phyloP scores from a whole-genome alignment of 2,888 invertebrate species.

The Timandra comae region DNA sequence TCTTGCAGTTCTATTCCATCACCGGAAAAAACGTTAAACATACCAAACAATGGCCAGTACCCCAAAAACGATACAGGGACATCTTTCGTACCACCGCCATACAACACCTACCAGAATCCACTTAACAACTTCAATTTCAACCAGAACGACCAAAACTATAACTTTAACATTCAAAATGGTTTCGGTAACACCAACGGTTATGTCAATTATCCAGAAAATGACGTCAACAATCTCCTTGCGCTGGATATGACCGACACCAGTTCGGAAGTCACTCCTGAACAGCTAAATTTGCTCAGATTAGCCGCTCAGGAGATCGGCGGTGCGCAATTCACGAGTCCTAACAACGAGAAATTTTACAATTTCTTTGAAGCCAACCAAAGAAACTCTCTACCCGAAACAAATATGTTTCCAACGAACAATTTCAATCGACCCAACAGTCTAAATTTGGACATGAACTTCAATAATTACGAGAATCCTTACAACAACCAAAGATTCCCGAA shows the following conservation, averaged over 20 bases:
- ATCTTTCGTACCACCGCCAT: slow-evolving; percentile 44
- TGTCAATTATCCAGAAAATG: slow-evolving; percentile 55
- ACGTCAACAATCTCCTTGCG: slow-evolving; percentile 45
- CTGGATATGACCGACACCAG: slow-evolving; percentile 47
- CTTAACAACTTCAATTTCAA: slow-evolving; percentile 51
- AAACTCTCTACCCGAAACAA: slow-evolving; percentile 60
- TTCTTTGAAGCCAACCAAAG: slow-evolving; percentile 69
- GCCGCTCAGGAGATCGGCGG: slow-evolving; percentile 73
- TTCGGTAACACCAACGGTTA: slow-evolving; percentile 50
- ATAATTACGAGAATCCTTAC: slow-evolving; percentile 43
- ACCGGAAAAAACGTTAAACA: slow-evolving; percentile 55
- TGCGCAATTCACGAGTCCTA: slow-evolving; percentile 60
- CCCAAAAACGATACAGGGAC: slow-evolving; percentile 45
- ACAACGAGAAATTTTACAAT: slow-evolving; percentile 60
- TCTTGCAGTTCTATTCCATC: slow-evolving; percentile 53
- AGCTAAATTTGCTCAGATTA: slow-evolving; percentile 61
- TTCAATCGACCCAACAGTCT: slow-evolving; percentile 59
- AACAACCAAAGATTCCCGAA: slow-evolving; percentile 50
- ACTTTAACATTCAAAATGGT: slow-evolving; percentile 52
- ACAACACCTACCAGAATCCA: slow-evolving; percentile 46
- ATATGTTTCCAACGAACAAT: slow-evolving; percentile 47
- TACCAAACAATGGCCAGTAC: slow-evolving; percentile 42
- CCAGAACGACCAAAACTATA: slow-evolving; percentile 53
- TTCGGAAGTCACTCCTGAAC: slow-evolving; percentile 60
- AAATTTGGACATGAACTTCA: slow-evolving; percentile 57